Conservation (phyloP, 2,888 invertebrate species). For the Drosophila koepferae region DNA sequence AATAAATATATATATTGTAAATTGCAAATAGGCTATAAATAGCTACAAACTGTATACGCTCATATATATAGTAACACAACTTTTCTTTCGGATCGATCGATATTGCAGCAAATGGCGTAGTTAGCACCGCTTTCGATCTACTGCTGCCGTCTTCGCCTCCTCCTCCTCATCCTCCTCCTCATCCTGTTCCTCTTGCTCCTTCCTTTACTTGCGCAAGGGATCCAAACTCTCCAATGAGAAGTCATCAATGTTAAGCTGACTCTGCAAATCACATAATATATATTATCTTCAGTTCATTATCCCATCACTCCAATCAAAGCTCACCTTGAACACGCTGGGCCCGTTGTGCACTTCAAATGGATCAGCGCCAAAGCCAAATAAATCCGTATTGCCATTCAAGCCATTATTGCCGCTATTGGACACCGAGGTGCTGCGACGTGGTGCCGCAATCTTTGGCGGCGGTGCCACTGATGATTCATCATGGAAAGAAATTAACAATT, state of each 20-base stretch:
- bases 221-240: constrained; percentile 97
- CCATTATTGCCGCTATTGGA: constrained; percentile 61
- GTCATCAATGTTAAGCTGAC: constrained; percentile 89
- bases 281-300: not conserved
- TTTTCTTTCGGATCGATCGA: constrained; percentile 18
- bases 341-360: constrained; percentile 87
- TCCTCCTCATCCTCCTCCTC: not conserved
- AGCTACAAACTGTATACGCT: constrained; percentile 36
- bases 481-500: constrained; percentile 11
- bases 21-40: constrained; percentile 15
- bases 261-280: constrained; percentile 86
- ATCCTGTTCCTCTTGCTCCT: not conserved
- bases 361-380: constrained; percentile 94
- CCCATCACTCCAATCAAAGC: not conserved
- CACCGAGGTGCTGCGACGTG: constrained; percentile 84
- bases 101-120: constrained; percentile 58
- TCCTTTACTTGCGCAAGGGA: constrained; percentile 90
- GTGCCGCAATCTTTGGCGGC: constrained; percentile 92
- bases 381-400: constrained; percentile 87
- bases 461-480: constrained; percentile 91
- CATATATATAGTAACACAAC: constrained; percentile 37
- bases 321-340: constrained; percentile 83
- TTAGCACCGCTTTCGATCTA: constrained; percentile 60
- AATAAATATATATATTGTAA: constrained; percentile 30
- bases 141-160: not conserved